A percentile compares a stretch with the other conserved stretches of the same genome.
phyloP scores from a whole-genome alignment of 2,797 vertebrate genomes.

The Monodelphis domestica region DNA sequence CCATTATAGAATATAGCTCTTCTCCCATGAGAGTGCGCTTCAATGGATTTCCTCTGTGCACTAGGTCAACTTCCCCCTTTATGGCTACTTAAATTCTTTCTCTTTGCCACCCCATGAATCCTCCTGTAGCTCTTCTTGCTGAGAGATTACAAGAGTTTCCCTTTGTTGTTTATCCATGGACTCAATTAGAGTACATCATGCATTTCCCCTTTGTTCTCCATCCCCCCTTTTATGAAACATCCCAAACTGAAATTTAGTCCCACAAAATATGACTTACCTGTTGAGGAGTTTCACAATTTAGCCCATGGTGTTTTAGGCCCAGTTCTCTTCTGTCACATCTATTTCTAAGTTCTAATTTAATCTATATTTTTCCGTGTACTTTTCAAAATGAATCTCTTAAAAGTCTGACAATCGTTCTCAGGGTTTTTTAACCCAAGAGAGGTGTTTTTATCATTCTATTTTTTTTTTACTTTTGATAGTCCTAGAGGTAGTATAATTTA shows the following conservation, averaged over 20 bases:
- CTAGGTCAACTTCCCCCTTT: not conserved
- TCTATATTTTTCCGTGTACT: not conserved
- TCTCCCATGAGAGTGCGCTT: not conserved
- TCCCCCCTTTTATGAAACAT: not conserved
- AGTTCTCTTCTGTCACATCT: not conserved
- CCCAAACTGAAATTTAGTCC: not conserved
- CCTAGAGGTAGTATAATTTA: not conserved
- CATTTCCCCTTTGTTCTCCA: not conserved
- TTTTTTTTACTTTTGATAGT: not conserved
- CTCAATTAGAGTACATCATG: not conserved
- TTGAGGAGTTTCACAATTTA: not conserved
- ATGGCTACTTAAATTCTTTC: not conserved
- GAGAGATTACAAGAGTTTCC: not conserved
- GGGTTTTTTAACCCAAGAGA: not conserved
- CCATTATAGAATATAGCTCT: not conserved
- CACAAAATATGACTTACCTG: not conserved
- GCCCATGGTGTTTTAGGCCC: not conserved
- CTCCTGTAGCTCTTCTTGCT: not conserved
- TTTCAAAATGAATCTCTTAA: not conserved
- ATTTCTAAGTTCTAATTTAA: not conserved
- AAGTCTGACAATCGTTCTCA: not conserved
- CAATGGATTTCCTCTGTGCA: not conserved
- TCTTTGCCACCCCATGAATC: not conserved
- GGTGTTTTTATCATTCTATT: not conserved
- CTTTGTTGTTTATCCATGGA: not conserved